Evolutionary conservation across 1,140 invertebrate genomes (phyloP), one percentile per base, ranked within the genome.

Genomic region (Parapsyche elsis): DNA sequence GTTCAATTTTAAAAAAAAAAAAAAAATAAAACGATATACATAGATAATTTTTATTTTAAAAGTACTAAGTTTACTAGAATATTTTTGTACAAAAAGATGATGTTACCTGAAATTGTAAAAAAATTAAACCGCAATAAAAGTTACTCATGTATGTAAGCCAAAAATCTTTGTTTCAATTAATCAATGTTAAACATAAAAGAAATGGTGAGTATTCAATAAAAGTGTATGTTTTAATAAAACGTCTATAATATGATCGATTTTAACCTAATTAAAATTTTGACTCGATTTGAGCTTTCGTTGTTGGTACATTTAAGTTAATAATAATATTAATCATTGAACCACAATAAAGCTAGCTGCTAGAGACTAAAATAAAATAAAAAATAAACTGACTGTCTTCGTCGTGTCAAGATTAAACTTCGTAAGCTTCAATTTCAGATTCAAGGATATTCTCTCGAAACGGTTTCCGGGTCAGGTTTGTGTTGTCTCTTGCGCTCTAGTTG

Each of bases 101-200:
- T 80, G 79, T 74, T 80, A 80, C 79, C 71, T 80, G 79, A 80
- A 80, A 64, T 80, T 80, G 79, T 80, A 80, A 80, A 80, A 76
- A 80, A 75, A 80, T 79, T 38, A 67, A 80, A 76, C 53, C 57
- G 75, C 75, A 77, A 77, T 77, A 77, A 77, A 75, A 77, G 75
- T 77, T 77, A 77, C 75, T 30, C 75, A 77, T 77, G 75, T 77
- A 77, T 77, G 75, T 77, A 77, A 77, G 75, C 75, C 59, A 64
- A 64, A 19, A 73, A 7, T 1, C 23, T 76, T 53, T 57, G 24
- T 76, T 76, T 74, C 21, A 45, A 19, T 73, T 73, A n/a, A n/a
- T 16, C 5, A 73, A 1, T 23, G 10, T 61, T 19, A 1, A 2
- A 61, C 49, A 38, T n/a, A n/a, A n/a, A n/a, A n/a, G n/a, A n/a